Evolutionary conservation across 2,797 vertebrate species (phyloP).

Genomic region (Gephyroberyx darwinii): DNA sequence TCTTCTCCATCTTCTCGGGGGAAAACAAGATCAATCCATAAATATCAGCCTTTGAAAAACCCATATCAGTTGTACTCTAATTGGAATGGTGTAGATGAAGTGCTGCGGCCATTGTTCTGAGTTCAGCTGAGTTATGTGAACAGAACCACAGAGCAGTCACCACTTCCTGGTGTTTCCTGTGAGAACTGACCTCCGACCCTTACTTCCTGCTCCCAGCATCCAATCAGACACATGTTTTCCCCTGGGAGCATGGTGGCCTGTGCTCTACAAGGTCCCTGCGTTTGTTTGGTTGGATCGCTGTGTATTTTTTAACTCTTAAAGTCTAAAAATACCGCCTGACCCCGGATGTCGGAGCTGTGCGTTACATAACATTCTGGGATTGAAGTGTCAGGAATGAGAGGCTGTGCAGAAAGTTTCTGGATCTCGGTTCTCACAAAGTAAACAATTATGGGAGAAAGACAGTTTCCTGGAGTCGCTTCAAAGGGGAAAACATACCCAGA

Average conservation of each 20-base stretch:
- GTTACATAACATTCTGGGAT: conserved; percentile 73
- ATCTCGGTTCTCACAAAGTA: conserved; percentile 67
- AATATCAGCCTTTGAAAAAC: too few species aligned
- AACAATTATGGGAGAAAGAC: conserved; percentile 66
- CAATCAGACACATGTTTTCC: conserved; percentile 71
- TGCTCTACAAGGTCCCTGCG: conserved; percentile 69
- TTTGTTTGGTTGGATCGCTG: conserved; percentile 72
- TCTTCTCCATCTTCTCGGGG: too few species aligned
- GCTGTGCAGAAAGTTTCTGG: conserved; percentile 71
- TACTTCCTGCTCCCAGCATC: conserved; percentile 72
- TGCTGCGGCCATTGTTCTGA: conserved; percentile 35
- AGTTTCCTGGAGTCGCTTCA: conserved; percentile 73
- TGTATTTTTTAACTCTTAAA: conserved; percentile 73
- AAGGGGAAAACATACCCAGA: conserved; percentile 39
- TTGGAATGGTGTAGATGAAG: conserved; percentile 25
- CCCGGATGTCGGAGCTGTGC: conserved; percentile 72
- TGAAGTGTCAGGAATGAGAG: conserved; percentile 75
- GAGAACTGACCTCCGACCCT: conserved; percentile 76
- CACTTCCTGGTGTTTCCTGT: conserved; percentile 79
- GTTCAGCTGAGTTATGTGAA: conserved; percentile 62
- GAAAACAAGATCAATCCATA: too few species aligned
- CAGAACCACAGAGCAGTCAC: conserved; percentile 49
- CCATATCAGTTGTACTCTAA: not conserved
- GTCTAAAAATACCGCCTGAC: conserved; percentile 76
- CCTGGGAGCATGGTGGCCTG: conserved; percentile 63